Evolutionary conservation across 2,797 vertebrate genomes (phyloP), one percentile per base, ranked within the genome.

Genomic region (Naso thynnoides): DNA sequence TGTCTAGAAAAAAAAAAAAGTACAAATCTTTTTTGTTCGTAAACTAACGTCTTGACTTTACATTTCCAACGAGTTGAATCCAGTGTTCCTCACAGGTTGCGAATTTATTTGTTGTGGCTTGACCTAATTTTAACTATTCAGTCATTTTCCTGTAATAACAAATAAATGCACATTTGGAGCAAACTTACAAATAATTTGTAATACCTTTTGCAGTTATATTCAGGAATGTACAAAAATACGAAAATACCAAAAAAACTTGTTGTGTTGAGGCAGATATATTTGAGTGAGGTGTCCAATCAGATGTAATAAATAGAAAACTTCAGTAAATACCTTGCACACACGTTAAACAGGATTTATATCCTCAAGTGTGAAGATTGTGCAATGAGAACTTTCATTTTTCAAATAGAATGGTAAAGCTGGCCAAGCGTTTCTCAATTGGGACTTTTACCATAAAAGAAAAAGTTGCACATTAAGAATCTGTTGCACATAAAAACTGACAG

Each of bases 401-500:
- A n/a, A n/a, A n/a, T n/a, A n/a, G n/a, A 61, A 52, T 8, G 18
- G 5, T 47, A 69, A 27, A 59, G 9, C 74, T 26, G 24, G 36
- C 1, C 29, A 5, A 29, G 41, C n/a, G 44, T 33, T 54, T 57
- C 38, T 54, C 15, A 15, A 24, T 39, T 0, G 18, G 45, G 44
- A 60, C 56, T 68, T 73, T 62, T 0, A 29, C 5, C 23, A 77
- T 54, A 45, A 79, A 44, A 73, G 13, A 71, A 72, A 78, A 84
- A 82, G 81, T 84, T 76, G 56, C 74, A 79, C 60, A 63, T 63
- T 63, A 81, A 53, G 81, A 86, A 83, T 83, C 73, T 80, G 78
- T 78, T 78, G 76, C 73, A 9, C 27, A 36, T 41, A 9, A 13
- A 52, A 60, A 49, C 24, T 23, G 66, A 73, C 77, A 73, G 73